phyloP scores from a whole-genome alignment of 2,797 vertebrate genomes.

The Coranthus polyacanthus region DNA sequence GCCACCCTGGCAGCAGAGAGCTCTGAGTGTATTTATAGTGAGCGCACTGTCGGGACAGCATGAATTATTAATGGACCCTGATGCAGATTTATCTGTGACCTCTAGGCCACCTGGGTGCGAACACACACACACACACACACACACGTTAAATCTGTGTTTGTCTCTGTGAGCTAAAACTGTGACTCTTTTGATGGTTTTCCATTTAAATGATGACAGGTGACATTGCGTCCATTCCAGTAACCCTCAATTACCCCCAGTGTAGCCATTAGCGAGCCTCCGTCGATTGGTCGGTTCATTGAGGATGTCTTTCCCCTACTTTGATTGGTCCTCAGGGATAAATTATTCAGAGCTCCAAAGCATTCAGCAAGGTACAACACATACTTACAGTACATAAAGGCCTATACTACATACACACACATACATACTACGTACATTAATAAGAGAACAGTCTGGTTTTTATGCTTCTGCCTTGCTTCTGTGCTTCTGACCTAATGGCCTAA shows the following conservation, averaged over 20 bases:
- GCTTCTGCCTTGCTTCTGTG: constrained; percentile 34
- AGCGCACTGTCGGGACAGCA: constrained; percentile 73
- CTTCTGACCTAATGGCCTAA: constrained; percentile 42
- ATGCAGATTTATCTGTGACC: constrained; percentile 81
- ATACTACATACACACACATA: constrained; percentile 74
- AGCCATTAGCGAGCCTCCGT: constrained; percentile 41
- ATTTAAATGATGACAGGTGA: constrained; percentile 40
- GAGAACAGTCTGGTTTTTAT: constrained; percentile 53
- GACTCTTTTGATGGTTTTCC: constrained; percentile 30
- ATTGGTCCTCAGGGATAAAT: constrained; percentile 65
- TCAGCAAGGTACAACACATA: constrained; percentile 70
- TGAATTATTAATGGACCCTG: constrained; percentile 83
- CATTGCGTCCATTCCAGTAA: constrained; percentile 44
- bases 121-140: constrained; percentile 52
- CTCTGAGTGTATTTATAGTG: constrained; percentile 78
- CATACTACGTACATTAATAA: constrained; percentile 54
- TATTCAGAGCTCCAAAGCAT: constrained; percentile 68
- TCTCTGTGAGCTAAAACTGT: constrained; percentile 44
- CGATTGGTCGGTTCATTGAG: constrained; percentile 37
- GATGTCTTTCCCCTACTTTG: constrained; percentile 38
- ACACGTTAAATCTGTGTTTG: constrained; percentile 40
- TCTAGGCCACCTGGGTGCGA: constrained; percentile 75
- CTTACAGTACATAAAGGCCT: constrained; percentile 65
- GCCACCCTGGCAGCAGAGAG: constrained; percentile 59
- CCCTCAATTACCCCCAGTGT: constrained; percentile 39